Conservation (phyloP, 1,140 invertebrate genomes). For the Philopotamus ludificatus region DNA sequence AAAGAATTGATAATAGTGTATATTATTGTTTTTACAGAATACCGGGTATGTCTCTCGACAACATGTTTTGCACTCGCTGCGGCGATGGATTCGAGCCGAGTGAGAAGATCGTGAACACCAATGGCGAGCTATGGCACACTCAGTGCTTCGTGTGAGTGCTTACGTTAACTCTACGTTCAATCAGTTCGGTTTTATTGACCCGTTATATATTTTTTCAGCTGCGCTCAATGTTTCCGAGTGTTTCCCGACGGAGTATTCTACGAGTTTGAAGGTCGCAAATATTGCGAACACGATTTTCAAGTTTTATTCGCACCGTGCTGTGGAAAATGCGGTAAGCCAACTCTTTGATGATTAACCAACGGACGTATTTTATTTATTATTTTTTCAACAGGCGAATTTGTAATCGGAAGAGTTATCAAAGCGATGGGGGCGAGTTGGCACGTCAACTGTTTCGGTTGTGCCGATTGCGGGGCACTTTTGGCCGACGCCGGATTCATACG, state of each 20-base stretch:
- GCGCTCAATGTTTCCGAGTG: constrained; percentile 97
- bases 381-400: constrained; percentile 82
- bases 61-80: constrained; percentile 92
- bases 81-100: constrained; percentile 90
- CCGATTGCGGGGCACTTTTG: constrained; percentile 86
- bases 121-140: constrained; percentile 97
- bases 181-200: constrained; percentile 1
- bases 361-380: too few species aligned
- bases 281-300: constrained; percentile 99
- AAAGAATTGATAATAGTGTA: too few species aligned
- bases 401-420: constrained; percentile 97
- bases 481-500: constrained; percentile 98
- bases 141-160: constrained; percentile 97
- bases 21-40: constrained; percentile 61
- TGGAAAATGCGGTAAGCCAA: constrained; percentile 84
- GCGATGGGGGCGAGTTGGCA: constrained; percentile 99
- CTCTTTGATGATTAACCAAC: constrained; percentile 31
- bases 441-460: constrained; percentile 94
- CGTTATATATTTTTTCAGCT: constrained; percentile 76
- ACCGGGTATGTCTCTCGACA: constrained; percentile 77
- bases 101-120: constrained; percentile 98
- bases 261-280: constrained; percentile 98
- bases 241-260: constrained; percentile 98
- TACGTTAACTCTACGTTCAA: not conserved
- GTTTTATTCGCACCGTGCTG: constrained; percentile 98